Evolutionary conservation across 35 echinoderm and acorn worm species (phyloP).

Genomic region (Apostichopus californicus): DNA sequence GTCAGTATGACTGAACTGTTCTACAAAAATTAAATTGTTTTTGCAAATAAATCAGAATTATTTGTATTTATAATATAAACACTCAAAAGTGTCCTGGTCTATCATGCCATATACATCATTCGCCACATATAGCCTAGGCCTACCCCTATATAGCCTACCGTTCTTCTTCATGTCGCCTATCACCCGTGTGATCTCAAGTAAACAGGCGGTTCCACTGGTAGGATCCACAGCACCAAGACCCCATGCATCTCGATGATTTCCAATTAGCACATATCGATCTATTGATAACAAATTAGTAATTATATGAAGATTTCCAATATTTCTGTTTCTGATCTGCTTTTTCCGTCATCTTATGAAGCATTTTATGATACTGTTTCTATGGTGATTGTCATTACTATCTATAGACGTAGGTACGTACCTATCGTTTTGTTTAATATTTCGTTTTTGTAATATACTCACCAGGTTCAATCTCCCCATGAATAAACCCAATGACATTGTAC

Average conservation of each 20-base stretch:
- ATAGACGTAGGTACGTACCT: neutral
- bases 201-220: slow-evolving; percentile 85
- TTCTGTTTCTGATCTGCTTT: too few relatives aligned
- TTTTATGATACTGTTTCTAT: too few relatives aligned
- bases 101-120: too few relatives aligned
- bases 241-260: slow-evolving; percentile 94
- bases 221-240: slow-evolving; percentile 90
- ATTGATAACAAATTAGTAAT: neutral
- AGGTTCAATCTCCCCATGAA: slow-evolving; percentile 56
- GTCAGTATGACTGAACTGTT: too few relatives aligned
- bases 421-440: neutral
- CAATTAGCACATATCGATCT: slow-evolving; percentile 92
- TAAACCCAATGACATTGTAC: slow-evolving; percentile 57
- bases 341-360: too few relatives aligned
- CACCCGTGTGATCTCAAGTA: slow-evolving; percentile 81
- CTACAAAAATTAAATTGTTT: too few relatives aligned
- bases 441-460: slow-evolving; percentile 49
- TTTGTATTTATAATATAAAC: too few relatives aligned
- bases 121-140: too few relatives aligned
- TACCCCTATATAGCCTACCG: neutral
- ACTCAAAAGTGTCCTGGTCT: too few relatives aligned
- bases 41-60: too few relatives aligned
- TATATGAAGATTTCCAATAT: too few relatives aligned
- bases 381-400: too few relatives aligned
- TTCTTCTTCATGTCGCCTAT: slow-evolving; percentile 72